Evolutionary conservation across 2,113 vertebrate genomes (phyloP).

Genomic region (Myotis davidii): DNA sequence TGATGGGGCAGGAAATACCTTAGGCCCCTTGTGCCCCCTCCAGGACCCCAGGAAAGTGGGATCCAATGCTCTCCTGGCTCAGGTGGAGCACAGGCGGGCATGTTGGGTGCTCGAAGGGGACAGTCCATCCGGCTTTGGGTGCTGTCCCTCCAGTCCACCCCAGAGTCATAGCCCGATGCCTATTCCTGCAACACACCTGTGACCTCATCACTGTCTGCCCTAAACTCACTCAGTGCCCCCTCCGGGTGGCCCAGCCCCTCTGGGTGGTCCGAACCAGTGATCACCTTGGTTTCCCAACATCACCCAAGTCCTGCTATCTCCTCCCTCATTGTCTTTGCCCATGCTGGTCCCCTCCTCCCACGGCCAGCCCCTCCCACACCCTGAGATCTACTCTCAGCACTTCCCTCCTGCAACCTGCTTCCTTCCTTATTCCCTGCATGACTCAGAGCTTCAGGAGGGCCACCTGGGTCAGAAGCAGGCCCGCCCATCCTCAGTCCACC

Average conservation of each 20-base stretch:
- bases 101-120: too few relatives aligned
- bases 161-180: not conserved
- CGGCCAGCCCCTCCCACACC: accelerated
- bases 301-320: not conserved
- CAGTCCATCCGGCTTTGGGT: not conserved
- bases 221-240: too few relatives aligned
- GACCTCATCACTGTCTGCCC: not conserved
- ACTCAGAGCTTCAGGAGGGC: not conserved
- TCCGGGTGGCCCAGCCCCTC: not conserved
- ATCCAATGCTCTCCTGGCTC: not conserved
- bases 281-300: not conserved
- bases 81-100: not conserved
- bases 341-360: too few relatives aligned
- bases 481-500: accelerated
- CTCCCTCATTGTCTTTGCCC: not conserved
- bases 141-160: not conserved
- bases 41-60: not conserved
- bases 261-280: not conserved
- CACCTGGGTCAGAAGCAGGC: not conserved
- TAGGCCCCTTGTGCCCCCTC: too few relatives aligned
- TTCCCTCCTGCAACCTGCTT: not conserved
- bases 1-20: not conserved
- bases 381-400: not conserved
- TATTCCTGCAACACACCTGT: not conserved
- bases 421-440: too few relatives aligned